Base-by-base conservation (phyloP, 2,888 invertebrate species). In the Notocelia uddmanniana region DNA sequence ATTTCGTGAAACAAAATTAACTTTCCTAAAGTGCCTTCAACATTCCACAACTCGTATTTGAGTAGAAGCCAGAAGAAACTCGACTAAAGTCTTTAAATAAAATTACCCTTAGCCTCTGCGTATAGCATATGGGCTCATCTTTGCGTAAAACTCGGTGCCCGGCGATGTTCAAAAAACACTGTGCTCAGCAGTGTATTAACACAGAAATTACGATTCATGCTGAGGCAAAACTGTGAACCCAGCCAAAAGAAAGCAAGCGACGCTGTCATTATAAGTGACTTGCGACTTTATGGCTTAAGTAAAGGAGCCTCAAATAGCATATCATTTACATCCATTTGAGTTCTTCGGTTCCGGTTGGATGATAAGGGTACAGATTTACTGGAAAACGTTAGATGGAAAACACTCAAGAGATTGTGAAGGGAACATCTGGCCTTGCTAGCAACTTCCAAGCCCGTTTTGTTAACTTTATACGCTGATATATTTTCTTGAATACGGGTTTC, bases 81-180 rank as follows among this genome's bases (percentile, higher is more conserved):
- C 77, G 37, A 21, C 77, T 80, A 78, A 81, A 79, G 80, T 81
- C 80, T 81, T 81, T 79, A 81, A 81, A 79, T 77, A 76, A 77
- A 75, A 76, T 77, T 78, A 79, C 76, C 68, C 71, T 73, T 74
- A 74, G 67, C 52, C 66, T n/a, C n/a, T 54, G 63, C 52, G 50
- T 66, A 67, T 54, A 72, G 72, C 73, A 75, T 69, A 73, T 74
- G 74, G 74, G 73, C 55, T 52, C 70, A 64, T 67, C 64, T 70
- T 31, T 54, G 59, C 69, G 62, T 69, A 57, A 68, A 68, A 57
- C 45, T 52, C 57, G 18, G 54, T 55, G 55, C 67, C 55, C 72
- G 68, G 62, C 48, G 13, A 68, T 50, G 55, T 68, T 62, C 55
- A 67, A 50, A 59, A 60, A 62, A 68, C 72, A 72, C 72, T 62